phyloP scores from a whole-genome alignment of 2,888 invertebrate species.

The Ophion ventricosus region DNA sequence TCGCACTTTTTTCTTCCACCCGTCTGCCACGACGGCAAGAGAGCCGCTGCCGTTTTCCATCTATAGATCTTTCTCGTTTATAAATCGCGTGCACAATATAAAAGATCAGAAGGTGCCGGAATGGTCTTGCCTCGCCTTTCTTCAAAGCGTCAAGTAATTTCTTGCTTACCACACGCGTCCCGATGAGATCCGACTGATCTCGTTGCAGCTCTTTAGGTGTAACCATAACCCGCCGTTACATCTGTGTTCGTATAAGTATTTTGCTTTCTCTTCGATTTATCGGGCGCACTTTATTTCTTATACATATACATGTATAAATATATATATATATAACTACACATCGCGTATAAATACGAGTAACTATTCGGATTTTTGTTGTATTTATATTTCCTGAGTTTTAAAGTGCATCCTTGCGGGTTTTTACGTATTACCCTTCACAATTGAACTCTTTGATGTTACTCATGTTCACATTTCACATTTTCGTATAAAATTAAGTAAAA shows the following conservation, averaged over 20 bases:
- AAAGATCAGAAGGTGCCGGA: constrained; percentile 65
- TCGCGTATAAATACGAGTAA: not conserved
- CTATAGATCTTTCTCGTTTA: constrained; percentile 59
- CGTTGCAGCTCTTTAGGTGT: constrained; percentile 27
- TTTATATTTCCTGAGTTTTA: not conserved
- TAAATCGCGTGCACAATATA: constrained; percentile 11
- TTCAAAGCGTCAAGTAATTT: constrained; percentile 67
- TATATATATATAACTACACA: no score
- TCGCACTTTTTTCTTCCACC: constrained; percentile 22
- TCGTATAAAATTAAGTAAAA: no score
- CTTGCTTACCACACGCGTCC: constrained; percentile 49
- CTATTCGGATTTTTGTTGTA: not conserved
- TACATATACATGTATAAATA: not conserved
- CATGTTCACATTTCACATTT: not conserved
- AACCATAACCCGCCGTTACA: constrained; percentile 36
- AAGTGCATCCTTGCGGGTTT: not conserved
- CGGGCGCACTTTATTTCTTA: constrained; percentile 22
- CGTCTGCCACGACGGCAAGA: constrained; percentile 36
- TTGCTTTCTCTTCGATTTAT: constrained; percentile 20
- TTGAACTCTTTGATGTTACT: not conserved
- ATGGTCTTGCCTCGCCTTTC: constrained; percentile 64
- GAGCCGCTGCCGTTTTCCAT: constrained; percentile 58
- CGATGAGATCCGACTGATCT: constrained; percentile 39
- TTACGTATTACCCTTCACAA: no score
- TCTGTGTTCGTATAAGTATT: constrained; percentile 5